Base-by-base conservation (phyloP, 2,797 vertebrate genomes). In the Pitangus sulphuratus region DNA sequence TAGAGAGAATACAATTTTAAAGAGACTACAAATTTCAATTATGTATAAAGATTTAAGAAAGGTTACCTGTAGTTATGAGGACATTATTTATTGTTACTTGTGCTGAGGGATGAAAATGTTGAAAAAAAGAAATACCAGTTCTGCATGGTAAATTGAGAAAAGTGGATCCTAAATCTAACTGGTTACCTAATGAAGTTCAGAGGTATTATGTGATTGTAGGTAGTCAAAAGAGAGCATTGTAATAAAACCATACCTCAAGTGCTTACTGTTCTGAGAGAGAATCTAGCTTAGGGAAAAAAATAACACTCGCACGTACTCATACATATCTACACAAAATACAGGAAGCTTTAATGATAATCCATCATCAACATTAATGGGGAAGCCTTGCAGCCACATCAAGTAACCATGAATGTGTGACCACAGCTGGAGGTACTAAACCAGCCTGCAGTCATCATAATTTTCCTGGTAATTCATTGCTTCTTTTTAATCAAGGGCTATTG, bases 11-110 rank as follows among this genome's bases (percentile, higher is more conserved):
- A 75, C 35, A 80, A 47, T 64, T 93, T 81, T 50, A 89, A 96
- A 93, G n/a, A 89, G 6, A 80, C 57, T 58, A 50, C 65, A 92
- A 68, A 75, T 65, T 83, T 90, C 62, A 94, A 51, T 95, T 95
- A 77, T 37, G 11, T 82, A 40, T 70, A 81, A 83, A 80, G 22
- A 77, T 51, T 47, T 68, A 42, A 62, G 58, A 71, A 89, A 94
- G 37, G 12, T 84, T 95, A 91, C 58, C 35, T 91, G 20, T 70
- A 89, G 24, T 77, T 88, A 72, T 75, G 89, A 88, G 40, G 33
- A 76, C 10, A 40, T 35, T 57, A 75, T 86, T 94, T 50, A 61
- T 39, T 54, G 54, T 26, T 76, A 45, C 47, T 84, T 85, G 68
- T 54, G 21, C 57, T 62, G 87, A 84, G 20, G 42, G 26, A 31